Evolutionary conservation across 1,140 invertebrate species (phyloP).

Genomic region (Anastrepha ludens): DNA sequence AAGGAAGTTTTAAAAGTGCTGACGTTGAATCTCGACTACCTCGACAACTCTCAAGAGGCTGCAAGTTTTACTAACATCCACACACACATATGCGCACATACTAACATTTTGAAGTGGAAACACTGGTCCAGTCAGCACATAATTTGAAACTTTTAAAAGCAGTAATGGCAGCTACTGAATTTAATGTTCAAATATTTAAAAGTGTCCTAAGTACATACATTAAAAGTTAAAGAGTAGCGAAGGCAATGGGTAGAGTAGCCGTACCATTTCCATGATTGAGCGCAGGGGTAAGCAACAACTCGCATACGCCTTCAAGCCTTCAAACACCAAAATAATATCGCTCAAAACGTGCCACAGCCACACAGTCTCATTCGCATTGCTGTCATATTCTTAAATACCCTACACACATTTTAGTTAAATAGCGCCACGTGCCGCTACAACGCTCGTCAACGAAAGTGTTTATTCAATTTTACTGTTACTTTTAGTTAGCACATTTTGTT

Average conservation of each 20-base stretch:
- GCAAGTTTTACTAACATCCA: background rate
- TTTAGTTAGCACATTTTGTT: background rate
- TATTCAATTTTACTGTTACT: background rate
- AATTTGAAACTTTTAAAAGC: background rate
- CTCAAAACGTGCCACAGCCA: no score
- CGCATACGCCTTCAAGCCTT: no score
- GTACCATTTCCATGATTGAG: background rate
- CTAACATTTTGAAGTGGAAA: background rate
- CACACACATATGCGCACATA: background rate
- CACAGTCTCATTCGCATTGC: background rate
- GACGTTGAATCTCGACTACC: no score
- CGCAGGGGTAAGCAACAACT: background rate
- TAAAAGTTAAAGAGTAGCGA: background rate
- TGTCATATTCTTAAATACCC: background rate
- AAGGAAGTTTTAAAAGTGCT: no score
- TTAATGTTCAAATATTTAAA: background rate
- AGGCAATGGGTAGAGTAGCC: background rate
- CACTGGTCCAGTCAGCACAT: background rate
- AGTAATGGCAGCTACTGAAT: background rate
- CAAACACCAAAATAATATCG: no score
- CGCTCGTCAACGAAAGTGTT: background rate
- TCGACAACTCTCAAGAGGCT: background rate
- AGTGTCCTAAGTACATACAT: slow-evolving; percentile 9
- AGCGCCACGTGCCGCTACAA: background rate
- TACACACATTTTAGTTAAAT: background rate